Conservation (phyloP, 2,113 vertebrate species). For the Anguilla japonica region DNA sequence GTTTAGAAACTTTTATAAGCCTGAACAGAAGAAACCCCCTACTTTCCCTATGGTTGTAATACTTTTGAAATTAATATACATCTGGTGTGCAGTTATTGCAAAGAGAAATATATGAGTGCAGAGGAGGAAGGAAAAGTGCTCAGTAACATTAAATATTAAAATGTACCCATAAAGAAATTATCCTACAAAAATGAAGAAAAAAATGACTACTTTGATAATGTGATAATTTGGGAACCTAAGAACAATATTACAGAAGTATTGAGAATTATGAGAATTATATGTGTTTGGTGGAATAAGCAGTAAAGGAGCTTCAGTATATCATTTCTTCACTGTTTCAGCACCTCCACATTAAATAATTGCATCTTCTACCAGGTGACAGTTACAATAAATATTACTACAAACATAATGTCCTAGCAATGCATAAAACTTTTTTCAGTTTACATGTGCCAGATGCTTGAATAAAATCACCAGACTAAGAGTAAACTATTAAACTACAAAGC, state of each 20-base stretch:
- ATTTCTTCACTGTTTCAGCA: too few relatives aligned
- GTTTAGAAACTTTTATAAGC: not conserved
- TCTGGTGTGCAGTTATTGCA: not conserved
- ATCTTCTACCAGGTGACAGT: too few relatives aligned
- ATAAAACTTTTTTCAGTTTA: too few relatives aligned
- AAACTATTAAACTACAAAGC: too few relatives aligned
- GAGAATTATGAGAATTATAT: not conserved
- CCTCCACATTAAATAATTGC: too few relatives aligned
- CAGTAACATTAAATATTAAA: constrained; percentile 7
- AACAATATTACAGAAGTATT: not conserved
- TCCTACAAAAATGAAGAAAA: not conserved
- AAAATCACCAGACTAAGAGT: too few relatives aligned
- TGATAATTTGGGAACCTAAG: not conserved
- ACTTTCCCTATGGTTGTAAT: not conserved
- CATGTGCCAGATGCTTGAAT: too few relatives aligned
- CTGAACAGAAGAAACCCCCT: not conserved
- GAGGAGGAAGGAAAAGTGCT: not conserved
- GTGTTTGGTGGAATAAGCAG: not conserved
- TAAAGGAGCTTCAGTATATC: too few relatives aligned
- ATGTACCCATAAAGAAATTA: not conserved
- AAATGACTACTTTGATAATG: not conserved
- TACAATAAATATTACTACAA: too few relatives aligned
- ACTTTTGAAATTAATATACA: not conserved
- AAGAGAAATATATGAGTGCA: not conserved
- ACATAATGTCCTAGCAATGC: too few relatives aligned